A percentile compares a stretch with the other conserved stretches of the same genome.
Evolutionary conservation across 2,888 invertebrate genomes (phyloP).

Genomic region (Epinotia nisella): DNA sequence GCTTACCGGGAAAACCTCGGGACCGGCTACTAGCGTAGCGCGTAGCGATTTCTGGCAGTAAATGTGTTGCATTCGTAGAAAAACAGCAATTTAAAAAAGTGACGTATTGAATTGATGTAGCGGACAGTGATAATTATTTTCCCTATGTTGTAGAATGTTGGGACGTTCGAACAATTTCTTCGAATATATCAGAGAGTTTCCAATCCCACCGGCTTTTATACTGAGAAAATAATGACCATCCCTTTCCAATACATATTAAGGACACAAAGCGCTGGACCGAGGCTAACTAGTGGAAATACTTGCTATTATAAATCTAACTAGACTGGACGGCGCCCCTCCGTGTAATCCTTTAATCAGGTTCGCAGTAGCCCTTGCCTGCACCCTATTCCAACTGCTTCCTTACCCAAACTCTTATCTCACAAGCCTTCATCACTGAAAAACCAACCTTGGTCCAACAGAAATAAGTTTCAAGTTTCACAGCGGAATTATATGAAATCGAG

Average conservation of each 20-base stretch:
- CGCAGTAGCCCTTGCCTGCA: constrained; percentile 81
- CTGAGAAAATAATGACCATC: constrained; percentile 33
- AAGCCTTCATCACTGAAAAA: not conserved
- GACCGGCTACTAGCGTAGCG: too few species aligned
- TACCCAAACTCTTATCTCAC: constrained; percentile 12
- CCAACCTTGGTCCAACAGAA: not conserved
- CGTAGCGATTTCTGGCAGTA: too few species aligned
- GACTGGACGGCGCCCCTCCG: constrained; percentile 77
- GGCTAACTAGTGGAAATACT: constrained; percentile 81
- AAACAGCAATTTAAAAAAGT: too few species aligned
- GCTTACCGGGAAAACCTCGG: too few species aligned
- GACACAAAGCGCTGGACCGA: constrained; percentile 54
- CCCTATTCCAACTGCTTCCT: constrained; percentile 58
- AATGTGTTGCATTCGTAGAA: too few species aligned
- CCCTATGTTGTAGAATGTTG: not conserved
- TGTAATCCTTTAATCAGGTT: constrained; percentile 85
- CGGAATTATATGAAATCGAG: not conserved
- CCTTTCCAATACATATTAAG: constrained; percentile 29
- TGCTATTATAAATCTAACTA: constrained; percentile 84
- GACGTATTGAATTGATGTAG: not conserved
- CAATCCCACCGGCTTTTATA: not conserved
- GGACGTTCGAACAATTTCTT: not conserved
- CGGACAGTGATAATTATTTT: not conserved
- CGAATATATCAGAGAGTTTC: not conserved
- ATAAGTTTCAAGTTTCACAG: not conserved